phyloP scores from a whole-genome alignment of 2,888 invertebrate genomes.

The Aquatica leii region DNA sequence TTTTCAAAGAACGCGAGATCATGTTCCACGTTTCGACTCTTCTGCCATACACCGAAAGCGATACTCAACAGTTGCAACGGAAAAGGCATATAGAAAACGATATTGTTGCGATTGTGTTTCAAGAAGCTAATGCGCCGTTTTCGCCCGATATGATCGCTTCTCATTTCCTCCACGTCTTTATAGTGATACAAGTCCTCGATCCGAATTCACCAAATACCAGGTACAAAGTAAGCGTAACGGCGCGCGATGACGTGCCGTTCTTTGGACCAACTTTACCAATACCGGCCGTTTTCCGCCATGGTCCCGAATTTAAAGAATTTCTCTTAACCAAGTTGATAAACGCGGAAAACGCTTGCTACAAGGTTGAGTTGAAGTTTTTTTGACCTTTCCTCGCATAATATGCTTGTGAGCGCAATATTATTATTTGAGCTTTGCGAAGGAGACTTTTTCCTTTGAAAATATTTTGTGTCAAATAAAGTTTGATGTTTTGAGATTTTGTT shows the following conservation, averaged over 20 bases:
- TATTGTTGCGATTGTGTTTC: slow-evolving; percentile 96
- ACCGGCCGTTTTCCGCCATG: slow-evolving; percentile 89
- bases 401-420: no score
- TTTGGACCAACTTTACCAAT: slow-evolving; percentile 95
- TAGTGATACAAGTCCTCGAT: slow-evolving; percentile 94
- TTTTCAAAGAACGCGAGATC: slow-evolving; percentile 89
- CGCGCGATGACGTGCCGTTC: slow-evolving; percentile 96
- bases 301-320: slow-evolving; percentile 93
- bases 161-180: slow-evolving; percentile 96
- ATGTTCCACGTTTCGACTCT: slow-evolving; percentile 99
- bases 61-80: slow-evolving; percentile 94
- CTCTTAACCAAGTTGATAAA: slow-evolving; percentile 96
- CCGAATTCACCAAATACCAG: slow-evolving; percentile 80
- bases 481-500: no score
- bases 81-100: slow-evolving; percentile 99
- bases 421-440: no score
- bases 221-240: slow-evolving; percentile 96
- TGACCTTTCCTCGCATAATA: no score
- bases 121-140: slow-evolving; percentile 97
- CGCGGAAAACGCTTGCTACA: slow-evolving; percentile 97
- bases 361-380: no score
- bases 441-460: no score
- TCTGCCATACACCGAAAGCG: slow-evolving; percentile 93
- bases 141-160: slow-evolving; percentile 99
- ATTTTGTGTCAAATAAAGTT: no score